phyloP scores from a whole-genome alignment of 1,140 invertebrate genomes.

The Apis cerana region DNA sequence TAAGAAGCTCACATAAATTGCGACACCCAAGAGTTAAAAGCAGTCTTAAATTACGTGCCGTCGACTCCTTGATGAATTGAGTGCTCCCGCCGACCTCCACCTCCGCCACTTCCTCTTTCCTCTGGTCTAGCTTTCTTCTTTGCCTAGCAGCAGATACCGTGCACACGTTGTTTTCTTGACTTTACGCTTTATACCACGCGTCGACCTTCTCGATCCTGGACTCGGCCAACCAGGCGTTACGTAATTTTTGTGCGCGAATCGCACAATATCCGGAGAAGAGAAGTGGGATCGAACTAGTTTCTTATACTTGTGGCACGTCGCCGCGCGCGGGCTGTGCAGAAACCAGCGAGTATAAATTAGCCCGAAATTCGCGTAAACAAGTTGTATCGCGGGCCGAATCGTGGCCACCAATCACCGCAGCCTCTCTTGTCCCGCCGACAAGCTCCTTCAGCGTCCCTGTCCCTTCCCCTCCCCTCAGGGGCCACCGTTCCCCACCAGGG shows the following conservation, averaged over 20 bases:
- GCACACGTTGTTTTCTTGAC: conserved; percentile 76
- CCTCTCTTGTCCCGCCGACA: conserved; percentile 52
- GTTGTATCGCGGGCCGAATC: conserved; percentile 59
- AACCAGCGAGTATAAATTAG: conserved; percentile 65
- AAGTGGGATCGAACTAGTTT: too few relatives aligned
- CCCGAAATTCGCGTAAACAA: conserved; percentile 63
- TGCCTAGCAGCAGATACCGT: conserved; percentile 60
- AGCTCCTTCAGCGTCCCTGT: conserved; percentile 33
- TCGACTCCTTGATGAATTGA: conserved; percentile 82
- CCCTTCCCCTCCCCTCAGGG: neutral
- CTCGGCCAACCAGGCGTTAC: too few relatives aligned
- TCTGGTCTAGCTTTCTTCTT: conserved; percentile 28
- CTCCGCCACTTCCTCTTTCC: conserved; percentile 7
- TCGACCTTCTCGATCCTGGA: too few relatives aligned
- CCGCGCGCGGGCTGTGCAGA: too few relatives aligned
- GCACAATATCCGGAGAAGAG: too few relatives aligned
- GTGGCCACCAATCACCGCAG: conserved; percentile 56
- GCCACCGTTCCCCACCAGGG: too few relatives aligned
- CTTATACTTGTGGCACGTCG: too few relatives aligned
- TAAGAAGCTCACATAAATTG: conserved; percentile 82
- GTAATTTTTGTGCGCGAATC: too few relatives aligned
- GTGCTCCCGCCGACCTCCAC: conserved; percentile 70
- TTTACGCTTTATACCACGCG: conserved; percentile 61
- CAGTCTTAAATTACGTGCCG: conserved; percentile 82
- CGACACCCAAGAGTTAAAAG: conserved; percentile 82